Evolutionary conservation across 2,888 invertebrate genomes (phyloP), one percentile per base, ranked within the genome.

Genomic region (Rhogogaster chlorosoma): DNA sequence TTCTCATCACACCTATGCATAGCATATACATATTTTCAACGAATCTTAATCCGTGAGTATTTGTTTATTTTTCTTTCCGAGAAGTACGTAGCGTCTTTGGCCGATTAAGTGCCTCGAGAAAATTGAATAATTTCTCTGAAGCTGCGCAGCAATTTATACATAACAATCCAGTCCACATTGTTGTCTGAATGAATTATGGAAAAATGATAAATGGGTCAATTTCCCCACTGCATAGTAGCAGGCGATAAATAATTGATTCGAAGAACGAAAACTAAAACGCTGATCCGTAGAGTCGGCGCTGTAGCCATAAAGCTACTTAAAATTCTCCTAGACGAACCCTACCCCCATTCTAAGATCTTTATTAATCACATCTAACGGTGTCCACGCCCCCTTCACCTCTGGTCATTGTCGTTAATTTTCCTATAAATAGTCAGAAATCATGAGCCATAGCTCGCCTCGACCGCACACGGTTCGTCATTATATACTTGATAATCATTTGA

Each of bases 311-410:
- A 26, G 32, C 49, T 6, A 77, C 77, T 53, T 53, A 32, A 77
- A 77, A 77, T 77, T 77, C 77, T 29, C 32, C 45, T 29, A n/a
- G 32, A 49, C 77, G 1, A 18, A 26, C 75, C 45, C 45, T 22
- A 26, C 73, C 75, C 75, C 45, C 22, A 6, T 38, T 26, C 45
- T 22, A 53, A 29, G 77, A 29, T 49, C 53, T 18, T 77, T 77
- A 77, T 77, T 77, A 77, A 49, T 77, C 77, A 53, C 10, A 18
- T 49, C 9, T 32, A 77, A 77, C 77, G 77, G 77, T 77, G 49
- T 18, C 42, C 15, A 29, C n/a, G n/a, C 77, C 53, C 77, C 77
- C 32, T 29, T 4, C 49, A 7, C 45, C 77, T 18, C 6, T 29
- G 15, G 4, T 73, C 10, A 42, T 73, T 38, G 4, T 73, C 42